Conservation (phyloP, 2,888 invertebrate species). For the Neoascia interrupta region DNA sequence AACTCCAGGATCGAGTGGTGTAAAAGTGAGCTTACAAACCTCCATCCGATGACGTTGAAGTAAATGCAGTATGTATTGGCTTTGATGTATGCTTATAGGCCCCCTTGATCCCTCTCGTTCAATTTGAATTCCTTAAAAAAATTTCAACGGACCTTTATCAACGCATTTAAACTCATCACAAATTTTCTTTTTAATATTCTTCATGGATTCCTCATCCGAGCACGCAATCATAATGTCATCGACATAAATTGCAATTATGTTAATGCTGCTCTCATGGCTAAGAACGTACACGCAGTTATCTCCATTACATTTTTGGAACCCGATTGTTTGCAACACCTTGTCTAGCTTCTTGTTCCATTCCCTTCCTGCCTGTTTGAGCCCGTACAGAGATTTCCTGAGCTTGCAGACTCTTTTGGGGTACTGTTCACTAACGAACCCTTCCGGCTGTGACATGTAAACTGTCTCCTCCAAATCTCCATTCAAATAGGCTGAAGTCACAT, state of each 20-base stretch:
- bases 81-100: conserved; percentile 51
- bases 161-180: background rate
- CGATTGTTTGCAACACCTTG: background rate
- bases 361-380: conserved; percentile 57
- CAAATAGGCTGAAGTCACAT: conserved; percentile 58
- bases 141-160: background rate
- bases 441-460: conserved; percentile 60
- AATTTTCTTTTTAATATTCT: background rate
- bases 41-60: conserved; percentile 54
- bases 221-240: background rate
- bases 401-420: conserved; percentile 42
- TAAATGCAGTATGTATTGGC: conserved; percentile 1
- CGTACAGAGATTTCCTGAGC: conserved; percentile 60
- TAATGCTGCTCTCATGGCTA: background rate
- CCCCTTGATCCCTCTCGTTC: conserved; percentile 4
- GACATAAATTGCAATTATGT: background rate
- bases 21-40: conserved; percentile 40
- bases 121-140: background rate
- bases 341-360: conserved; percentile 47
- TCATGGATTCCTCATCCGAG: background rate
- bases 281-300: conserved; percentile 5
- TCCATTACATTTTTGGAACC: background rate
- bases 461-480: conserved; percentile 1
- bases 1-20: conserved; percentile 56
- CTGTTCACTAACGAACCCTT: conserved; percentile 12